Evolutionary conservation across 2,797 vertebrate genomes (phyloP).

Genomic region (Alca torda): DNA sequence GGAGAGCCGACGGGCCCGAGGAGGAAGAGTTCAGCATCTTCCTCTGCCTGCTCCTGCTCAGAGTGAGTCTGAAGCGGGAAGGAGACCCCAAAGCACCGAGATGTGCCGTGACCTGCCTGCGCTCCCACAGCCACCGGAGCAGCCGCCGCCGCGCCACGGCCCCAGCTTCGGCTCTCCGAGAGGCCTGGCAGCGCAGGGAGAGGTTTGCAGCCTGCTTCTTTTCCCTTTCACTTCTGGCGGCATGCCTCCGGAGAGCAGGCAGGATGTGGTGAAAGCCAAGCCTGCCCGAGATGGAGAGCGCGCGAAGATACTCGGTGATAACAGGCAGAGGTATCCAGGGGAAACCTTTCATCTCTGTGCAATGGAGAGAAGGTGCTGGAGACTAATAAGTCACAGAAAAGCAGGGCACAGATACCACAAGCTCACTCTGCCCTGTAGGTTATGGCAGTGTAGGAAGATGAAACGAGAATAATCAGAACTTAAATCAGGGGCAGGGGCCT

Average conservation of each 20-base stretch:
- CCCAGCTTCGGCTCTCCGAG: neutral
- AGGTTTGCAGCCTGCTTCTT: neutral
- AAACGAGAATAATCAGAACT: conserved; percentile 40
- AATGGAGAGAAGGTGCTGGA: neutral
- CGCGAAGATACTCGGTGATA: neutral
- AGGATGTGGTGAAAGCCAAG: conserved; percentile 72
- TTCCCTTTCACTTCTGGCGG: conserved; percentile 45
- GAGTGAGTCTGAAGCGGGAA: neutral
- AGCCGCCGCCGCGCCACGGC: accelerated
- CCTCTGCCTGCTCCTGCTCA: neutral
- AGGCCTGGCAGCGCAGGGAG: neutral
- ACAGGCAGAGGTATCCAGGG: conserved; percentile 6
- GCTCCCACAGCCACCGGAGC: neutral
- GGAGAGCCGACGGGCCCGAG: accelerated
- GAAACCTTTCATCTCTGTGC: conserved; percentile 52
- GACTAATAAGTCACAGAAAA: neutral
- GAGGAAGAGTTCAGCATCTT: neutral
- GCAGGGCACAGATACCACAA: neutral
- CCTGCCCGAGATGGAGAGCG: neutral
- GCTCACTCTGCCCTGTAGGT: neutral
- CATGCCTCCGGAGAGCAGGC: neutral
- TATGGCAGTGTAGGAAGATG: conserved; percentile 7
- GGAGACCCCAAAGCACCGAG: neutral
- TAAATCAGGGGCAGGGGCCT: neutral
- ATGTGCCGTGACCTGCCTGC: accelerated